Conservation (phyloP, 64 coral and sea anemone genomes). For the Exaiptasia diaphana region DNA sequence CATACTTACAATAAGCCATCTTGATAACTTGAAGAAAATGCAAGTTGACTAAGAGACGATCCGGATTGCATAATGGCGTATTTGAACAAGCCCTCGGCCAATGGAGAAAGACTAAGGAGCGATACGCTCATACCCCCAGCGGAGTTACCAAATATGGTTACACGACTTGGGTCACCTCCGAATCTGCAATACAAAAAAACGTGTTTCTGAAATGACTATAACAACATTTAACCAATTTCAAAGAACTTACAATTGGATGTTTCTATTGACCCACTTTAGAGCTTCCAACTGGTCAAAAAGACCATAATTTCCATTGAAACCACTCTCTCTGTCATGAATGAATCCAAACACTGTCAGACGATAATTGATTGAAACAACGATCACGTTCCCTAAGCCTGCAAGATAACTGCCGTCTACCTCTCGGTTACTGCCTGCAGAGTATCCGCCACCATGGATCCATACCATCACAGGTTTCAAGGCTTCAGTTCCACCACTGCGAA, state of each 20-base stretch:
- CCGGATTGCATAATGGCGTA: slow-evolving; percentile 35
- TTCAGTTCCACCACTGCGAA: not conserved
- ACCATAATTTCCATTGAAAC: slow-evolving; percentile 47
- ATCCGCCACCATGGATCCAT: slow-evolving; percentile 52
- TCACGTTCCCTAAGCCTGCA: slow-evolving; percentile 45
- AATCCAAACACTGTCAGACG: slow-evolving; percentile 46
- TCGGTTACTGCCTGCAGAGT: not conserved
- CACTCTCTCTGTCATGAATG: slow-evolving; percentile 24
- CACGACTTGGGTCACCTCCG: slow-evolving; percentile 54
- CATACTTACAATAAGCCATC: not conserved
- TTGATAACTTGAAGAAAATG: not conserved
- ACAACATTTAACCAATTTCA: too few species aligned
- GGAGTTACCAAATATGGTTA: slow-evolving; percentile 63
- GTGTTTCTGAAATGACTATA: slow-evolving; percentile 21
- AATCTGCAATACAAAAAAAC: slow-evolving; percentile 44
- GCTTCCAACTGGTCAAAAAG: slow-evolving; percentile 54
- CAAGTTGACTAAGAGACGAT: not conserved
- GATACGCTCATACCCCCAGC: slow-evolving; percentile 36
- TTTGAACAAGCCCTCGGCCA: slow-evolving; percentile 32
- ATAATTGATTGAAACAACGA: slow-evolving; percentile 59
- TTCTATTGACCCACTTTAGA: slow-evolving; percentile 37
- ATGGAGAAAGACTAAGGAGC: slow-evolving; percentile 43
- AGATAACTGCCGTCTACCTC: not conserved
- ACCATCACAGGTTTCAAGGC: slow-evolving; percentile 2
- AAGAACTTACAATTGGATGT: slow-evolving; percentile 44